phyloP scores from a whole-genome alignment of 30 jellyfish, hydroid and myxozoan genomes.

The Haliclystus octoradiatus region DNA sequence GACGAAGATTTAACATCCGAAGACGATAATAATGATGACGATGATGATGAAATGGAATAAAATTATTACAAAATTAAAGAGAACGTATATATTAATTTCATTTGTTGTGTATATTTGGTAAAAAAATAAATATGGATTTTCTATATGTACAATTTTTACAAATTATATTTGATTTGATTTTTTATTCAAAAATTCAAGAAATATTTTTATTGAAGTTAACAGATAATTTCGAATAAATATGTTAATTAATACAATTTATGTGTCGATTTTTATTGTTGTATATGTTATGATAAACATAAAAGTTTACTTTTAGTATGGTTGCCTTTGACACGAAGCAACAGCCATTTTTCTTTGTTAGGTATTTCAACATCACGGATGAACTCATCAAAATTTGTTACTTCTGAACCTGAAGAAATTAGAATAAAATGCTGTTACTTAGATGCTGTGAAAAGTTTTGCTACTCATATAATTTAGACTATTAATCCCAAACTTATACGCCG shows the following conservation, averaged over 20 bases:
- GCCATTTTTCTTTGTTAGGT: conserved; percentile 39
- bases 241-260: background rate
- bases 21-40: conserved; percentile 63
- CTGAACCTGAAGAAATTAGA: conserved; percentile 18
- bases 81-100: no score
- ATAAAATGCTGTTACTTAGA: background rate
- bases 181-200: no score
- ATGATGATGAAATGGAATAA: conserved; percentile 22
- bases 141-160: no score
- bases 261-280: background rate
- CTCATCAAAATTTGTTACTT: conserved; percentile 32
- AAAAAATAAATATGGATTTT: no score
- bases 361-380: conserved; percentile 34
- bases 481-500: no score
- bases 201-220: no score
- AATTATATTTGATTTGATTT: no score
- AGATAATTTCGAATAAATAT: no score
- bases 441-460: background rate
- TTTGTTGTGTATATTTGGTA: no score
- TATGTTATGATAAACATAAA: conserved; percentile 16
- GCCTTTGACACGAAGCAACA: conserved; percentile 38
- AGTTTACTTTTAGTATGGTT: conserved; percentile 20
- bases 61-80: no score
- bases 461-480: no score
- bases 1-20: conserved; percentile 56